A percentile compares a stretch with the other conserved stretches of the same genome.
These are phyloP conservation scores for Melanotaenia maccullochi DNA, from an alignment of 2,797 vertebrate species.

Conservation along the genomic window DNA sequence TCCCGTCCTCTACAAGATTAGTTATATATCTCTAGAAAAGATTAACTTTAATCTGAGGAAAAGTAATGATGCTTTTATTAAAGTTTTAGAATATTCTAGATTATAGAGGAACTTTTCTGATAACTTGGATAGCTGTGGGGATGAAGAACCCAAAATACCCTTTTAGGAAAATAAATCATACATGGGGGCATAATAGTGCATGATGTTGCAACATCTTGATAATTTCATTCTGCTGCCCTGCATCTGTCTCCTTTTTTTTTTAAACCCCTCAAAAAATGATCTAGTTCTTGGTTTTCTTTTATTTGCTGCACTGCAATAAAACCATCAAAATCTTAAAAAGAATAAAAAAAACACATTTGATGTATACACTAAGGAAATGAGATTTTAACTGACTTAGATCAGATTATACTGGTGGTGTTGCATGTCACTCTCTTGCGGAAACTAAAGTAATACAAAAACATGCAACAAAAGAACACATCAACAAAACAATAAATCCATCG, in stretches of 20 bases:
- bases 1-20: not conserved
- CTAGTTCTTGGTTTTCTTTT: not conserved
- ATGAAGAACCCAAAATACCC: not conserved
- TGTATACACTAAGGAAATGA: not conserved
- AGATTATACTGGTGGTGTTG: not conserved
- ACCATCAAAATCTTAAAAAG: no score
- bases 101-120: not conserved
- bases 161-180: not conserved
- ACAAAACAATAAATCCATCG: not conserved
- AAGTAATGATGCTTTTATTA: not conserved
- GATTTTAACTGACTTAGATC: not conserved
- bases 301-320: not conserved
- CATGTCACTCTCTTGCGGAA: conserved; percentile 5
- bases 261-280: not conserved
- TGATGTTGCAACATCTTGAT: not conserved
- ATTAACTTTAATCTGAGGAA: not conserved
- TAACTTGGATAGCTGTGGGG: not conserved
- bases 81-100: not conserved
- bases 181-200: not conserved
- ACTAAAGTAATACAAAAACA: not conserved
- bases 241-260: not conserved
- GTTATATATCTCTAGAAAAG: not conserved
- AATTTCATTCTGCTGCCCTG: not conserved
- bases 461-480: not conserved
- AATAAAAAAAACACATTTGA: not conserved